Evolutionary conservation across 2,797 vertebrate genomes (phyloP).

Genomic region (Glyptemys insculpta): DNA sequence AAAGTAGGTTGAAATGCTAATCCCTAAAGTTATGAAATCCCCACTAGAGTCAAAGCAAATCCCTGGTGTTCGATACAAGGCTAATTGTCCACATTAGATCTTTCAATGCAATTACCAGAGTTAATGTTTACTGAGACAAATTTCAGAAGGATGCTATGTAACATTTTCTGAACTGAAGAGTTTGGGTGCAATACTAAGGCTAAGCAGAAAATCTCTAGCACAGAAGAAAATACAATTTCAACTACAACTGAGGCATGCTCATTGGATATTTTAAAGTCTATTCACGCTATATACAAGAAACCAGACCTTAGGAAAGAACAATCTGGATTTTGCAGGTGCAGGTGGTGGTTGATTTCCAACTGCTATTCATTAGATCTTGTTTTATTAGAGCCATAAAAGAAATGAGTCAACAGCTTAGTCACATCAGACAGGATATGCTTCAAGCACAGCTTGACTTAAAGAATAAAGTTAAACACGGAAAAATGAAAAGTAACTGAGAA

Average conservation of each 20-base stretch:
- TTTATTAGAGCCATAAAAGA: slow-evolving; percentile 66
- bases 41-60: not conserved
- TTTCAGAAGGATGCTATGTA: slow-evolving; percentile 36
- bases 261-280: not conserved
- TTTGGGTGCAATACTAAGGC: not conserved
- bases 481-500: slow-evolving; percentile 58
- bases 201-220: slow-evolving; percentile 6
- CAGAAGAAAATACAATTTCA: slow-evolving; percentile 24
- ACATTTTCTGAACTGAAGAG: slow-evolving; percentile 28
- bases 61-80: not conserved
- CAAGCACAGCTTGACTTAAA: slow-evolving; percentile 48
- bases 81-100: slow-evolving; percentile 28
- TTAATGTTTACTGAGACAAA: slow-evolving; percentile 44
- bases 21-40: not conserved
- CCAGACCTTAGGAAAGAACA: slow-evolving; percentile 26
- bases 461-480: slow-evolving; percentile 44
- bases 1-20: not conserved
- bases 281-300: slow-evolving; percentile 46
- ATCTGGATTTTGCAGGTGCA: slow-evolving; percentile 47
- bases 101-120: slow-evolving; percentile 30
- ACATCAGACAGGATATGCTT: slow-evolving; percentile 55
- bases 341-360: slow-evolving; percentile 52
- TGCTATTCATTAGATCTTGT: slow-evolving; percentile 54
- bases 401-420: slow-evolving; percentile 78
- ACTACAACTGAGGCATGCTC: not conserved